phyloP scores from a whole-genome alignment of 92 coral and sea anemone species.

The Virgularia gustaviana region DNA sequence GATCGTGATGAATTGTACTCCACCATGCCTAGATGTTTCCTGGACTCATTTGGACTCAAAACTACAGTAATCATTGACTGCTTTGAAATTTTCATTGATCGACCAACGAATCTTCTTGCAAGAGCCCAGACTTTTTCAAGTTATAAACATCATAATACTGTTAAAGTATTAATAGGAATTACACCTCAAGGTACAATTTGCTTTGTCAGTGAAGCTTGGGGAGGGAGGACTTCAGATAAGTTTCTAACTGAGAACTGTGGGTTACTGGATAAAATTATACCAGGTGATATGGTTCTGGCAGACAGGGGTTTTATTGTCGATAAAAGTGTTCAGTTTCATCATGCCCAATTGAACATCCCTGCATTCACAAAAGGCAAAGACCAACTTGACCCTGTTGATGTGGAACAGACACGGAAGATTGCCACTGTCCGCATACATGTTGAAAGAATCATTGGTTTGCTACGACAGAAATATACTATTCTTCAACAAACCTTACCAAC shows the following conservation, averaged over 20 bases:
- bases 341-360: slow-evolving; percentile 36
- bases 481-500: slow-evolving; percentile 31
- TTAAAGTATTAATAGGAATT: slow-evolving; percentile 59
- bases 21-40: slow-evolving; percentile 60
- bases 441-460: slow-evolving; percentile 31
- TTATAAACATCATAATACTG: slow-evolving; percentile 60
- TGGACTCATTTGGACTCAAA: slow-evolving; percentile 52
- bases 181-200: slow-evolving; percentile 64
- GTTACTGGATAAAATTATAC: slow-evolving; percentile 53
- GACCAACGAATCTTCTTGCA: slow-evolving; percentile 61
- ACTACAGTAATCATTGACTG: slow-evolving; percentile 57
- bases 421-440: slow-evolving; percentile 23
- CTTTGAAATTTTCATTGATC: slow-evolving; percentile 42
- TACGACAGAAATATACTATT: slow-evolving; percentile 19
- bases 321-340: slow-evolving; percentile 34
- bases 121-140: slow-evolving; percentile 59
- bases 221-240: slow-evolving; percentile 67
- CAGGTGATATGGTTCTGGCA: slow-evolving; percentile 63
- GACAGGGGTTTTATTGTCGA: slow-evolving; percentile 55
- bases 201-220: slow-evolving; percentile 63
- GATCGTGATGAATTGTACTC: slow-evolving; percentile 48
- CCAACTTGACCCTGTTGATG: slow-evolving; percentile 34
- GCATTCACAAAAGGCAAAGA: slow-evolving; percentile 40
- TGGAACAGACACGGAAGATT: slow-evolving; percentile 29
- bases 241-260: slow-evolving; percentile 58